Percentiles rank a stretch among this genome's conserved stretches.
phyloP scores from a whole-genome alignment of 1,140 invertebrate species.

The Drosophila lowei region DNA sequence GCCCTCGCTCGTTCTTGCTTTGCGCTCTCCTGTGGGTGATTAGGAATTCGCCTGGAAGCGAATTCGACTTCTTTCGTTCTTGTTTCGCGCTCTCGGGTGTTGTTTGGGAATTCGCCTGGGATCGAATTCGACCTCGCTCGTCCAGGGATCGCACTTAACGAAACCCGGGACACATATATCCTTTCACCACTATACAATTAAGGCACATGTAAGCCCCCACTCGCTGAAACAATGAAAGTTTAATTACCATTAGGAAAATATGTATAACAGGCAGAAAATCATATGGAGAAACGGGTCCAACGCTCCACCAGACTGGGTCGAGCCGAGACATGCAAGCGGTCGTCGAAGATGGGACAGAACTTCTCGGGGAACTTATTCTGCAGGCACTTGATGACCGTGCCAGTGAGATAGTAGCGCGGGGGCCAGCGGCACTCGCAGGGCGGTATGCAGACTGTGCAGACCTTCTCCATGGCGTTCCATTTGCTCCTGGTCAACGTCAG shows the following conservation, averaged over 20 bases:
- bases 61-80: no score
- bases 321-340: constrained; percentile 27
- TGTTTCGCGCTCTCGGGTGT: no score
- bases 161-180: no score
- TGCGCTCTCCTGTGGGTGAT: no score
- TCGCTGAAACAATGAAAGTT: not conserved
- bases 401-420: constrained; percentile 65
- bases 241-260: not conserved
- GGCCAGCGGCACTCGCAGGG: constrained; percentile 69
- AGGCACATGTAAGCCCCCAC: no score
- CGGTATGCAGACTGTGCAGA: constrained; percentile 50
- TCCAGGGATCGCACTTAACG: no score
- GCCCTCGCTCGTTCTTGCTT: no score
- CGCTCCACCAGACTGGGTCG: constrained; percentile 58
- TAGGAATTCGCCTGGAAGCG: no score
- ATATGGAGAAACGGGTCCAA: constrained; percentile 68
- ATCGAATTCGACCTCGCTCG: no score
- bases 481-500: constrained; percentile 16
- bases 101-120: no score
- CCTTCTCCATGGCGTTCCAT: constrained; percentile 27
- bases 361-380: constrained; percentile 63
- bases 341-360: constrained; percentile 68
- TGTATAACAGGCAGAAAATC: not conserved
- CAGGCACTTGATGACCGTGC: constrained; percentile 60
- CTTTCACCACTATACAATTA: no score